A percentile compares a stretch with the other conserved stretches of the same genome.
phyloP scores from a whole-genome alignment of 2,797 vertebrate genomes.

The Cryptoblepharus egeriae region DNA sequence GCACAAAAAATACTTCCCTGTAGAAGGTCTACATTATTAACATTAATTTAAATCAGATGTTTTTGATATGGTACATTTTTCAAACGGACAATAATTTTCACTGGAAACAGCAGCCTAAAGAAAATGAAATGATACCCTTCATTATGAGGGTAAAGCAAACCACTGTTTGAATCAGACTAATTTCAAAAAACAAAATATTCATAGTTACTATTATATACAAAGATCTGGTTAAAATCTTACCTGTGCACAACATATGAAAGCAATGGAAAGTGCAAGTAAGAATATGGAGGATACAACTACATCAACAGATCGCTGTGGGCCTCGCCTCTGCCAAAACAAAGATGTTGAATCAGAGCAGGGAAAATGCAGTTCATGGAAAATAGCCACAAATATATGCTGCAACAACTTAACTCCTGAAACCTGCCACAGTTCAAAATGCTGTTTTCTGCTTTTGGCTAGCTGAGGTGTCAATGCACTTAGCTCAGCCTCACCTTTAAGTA shows the following conservation, averaged over 20 bases:
- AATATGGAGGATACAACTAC: constrained; percentile 97
- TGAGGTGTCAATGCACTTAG: not conserved
- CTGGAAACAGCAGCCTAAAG: not conserved
- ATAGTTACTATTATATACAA: no score
- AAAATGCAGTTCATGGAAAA: not conserved
- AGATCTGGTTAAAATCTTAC: constrained; percentile 75
- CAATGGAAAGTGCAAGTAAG: constrained; percentile 92
- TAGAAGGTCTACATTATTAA: not conserved
- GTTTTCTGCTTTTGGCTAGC: not conserved
- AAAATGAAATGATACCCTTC: not conserved
- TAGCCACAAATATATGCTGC: fast-evolving
- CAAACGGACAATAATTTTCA: not conserved
- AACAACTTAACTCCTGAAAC: not conserved
- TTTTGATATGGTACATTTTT: not conserved
- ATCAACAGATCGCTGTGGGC: constrained; percentile 96
- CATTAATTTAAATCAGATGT: not conserved
- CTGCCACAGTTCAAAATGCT: not conserved
- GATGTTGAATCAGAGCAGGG: fast-evolving
- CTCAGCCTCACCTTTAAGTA: constrained; percentile 88
- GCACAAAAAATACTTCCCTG: not conserved
- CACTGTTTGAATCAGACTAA: not conserved
- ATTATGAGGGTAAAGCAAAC: not conserved
- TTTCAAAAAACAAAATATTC: not conserved
- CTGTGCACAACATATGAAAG: constrained; percentile 97
- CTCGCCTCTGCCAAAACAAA: constrained; percentile 84